A percentile compares a stretch with the other conserved stretches of the same genome.
Conservation (phyloP, 2,888 invertebrate species). For the Hirtodrosophila alboralis region DNA sequence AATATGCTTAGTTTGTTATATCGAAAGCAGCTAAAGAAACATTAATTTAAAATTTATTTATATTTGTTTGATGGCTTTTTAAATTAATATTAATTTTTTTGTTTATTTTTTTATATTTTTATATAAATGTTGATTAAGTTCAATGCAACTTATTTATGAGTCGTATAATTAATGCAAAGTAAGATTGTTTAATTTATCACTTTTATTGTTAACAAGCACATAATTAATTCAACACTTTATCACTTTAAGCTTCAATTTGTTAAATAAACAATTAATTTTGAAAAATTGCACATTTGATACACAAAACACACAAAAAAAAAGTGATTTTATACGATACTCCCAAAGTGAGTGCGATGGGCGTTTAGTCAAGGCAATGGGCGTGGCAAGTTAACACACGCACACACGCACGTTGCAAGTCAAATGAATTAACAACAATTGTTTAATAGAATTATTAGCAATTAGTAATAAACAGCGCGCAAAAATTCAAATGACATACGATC, state of each 20-base stretch:
- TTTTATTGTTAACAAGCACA: no score
- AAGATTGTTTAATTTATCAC: constrained; percentile 1
- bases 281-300: constrained; percentile 2
- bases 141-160: no score
- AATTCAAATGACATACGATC: constrained; percentile 49
- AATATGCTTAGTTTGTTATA: constrained; percentile 1
- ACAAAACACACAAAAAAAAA: constrained; percentile 14
- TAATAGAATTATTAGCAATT: constrained; percentile 5
- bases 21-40: not conserved
- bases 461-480: constrained; percentile 34
- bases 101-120: not conserved
- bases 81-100: not conserved
- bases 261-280: constrained; percentile 9
- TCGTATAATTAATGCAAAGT: no score
- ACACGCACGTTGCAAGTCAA: constrained; percentile 6
- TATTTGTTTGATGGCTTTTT: not conserved
- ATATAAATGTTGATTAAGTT: not conserved
- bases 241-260: constrained; percentile 7
- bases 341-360: constrained; percentile 1
- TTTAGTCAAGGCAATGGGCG: constrained; percentile 11
- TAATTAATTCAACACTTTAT: not conserved
- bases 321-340: not conserved
- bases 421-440: not conserved
- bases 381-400: constrained; percentile 22
- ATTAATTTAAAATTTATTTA: not conserved